phyloP scores from a whole-genome alignment of 2,113 vertebrate genomes.

The Eretmochelys imbricata region DNA sequence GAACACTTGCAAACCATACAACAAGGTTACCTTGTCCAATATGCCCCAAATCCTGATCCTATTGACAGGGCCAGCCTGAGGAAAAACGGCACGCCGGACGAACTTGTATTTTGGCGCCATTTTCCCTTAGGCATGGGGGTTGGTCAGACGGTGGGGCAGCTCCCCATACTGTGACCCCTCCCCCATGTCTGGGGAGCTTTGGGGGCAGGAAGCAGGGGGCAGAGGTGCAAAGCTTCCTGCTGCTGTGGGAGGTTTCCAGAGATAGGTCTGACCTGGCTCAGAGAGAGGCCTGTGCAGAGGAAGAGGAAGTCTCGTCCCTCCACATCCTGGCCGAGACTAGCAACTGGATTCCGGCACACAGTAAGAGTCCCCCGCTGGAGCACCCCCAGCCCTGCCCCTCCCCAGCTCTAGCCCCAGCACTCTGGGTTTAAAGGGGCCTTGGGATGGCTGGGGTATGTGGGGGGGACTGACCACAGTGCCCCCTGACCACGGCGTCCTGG shows the following conservation, averaged over 20 bases:
- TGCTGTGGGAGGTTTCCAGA: not conserved
- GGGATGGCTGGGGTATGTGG: not conserved
- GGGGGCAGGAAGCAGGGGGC: not conserved
- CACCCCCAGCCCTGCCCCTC: not conserved
- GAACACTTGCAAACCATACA: slow-evolving; percentile 65
- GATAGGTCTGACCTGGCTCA: not conserved
- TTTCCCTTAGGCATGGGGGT: not conserved
- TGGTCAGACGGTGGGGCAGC: not conserved
- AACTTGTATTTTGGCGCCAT: not conserved
- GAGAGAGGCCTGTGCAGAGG: not conserved
- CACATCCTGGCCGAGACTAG: not conserved
- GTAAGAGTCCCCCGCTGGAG: not conserved
- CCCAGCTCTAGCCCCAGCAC: not conserved
- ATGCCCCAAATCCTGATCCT: slow-evolving; percentile 65
- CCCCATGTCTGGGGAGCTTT: not conserved
- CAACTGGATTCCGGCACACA: not conserved
- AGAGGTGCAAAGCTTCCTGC: not conserved
- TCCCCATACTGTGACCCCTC: not conserved
- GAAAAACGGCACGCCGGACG: not conserved
- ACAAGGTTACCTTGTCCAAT: slow-evolving; percentile 65
- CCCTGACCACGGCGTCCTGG: no score
- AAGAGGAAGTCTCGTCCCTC: not conserved
- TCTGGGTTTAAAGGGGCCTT: not conserved
- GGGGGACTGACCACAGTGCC: not conserved
- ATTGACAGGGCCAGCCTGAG: not conserved